Evolutionary conservation across 2,797 vertebrate species (phyloP).

Genomic region (Pyrocephalus nanus): DNA sequence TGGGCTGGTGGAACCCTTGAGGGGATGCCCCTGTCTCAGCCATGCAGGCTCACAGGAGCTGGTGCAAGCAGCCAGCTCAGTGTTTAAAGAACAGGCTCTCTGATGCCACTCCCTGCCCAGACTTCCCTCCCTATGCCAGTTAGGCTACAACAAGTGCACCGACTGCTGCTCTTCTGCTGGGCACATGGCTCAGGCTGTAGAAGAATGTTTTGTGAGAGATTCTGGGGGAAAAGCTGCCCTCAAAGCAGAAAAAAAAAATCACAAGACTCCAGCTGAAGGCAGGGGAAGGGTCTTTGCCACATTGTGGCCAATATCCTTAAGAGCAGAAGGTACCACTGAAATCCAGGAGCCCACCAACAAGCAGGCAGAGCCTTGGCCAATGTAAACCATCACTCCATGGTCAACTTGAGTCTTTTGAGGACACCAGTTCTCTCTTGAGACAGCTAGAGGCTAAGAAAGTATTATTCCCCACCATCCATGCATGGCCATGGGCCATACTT

Average conservation of each 20-base stretch:
- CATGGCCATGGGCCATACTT: not conserved
- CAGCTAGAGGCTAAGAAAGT: not conserved
- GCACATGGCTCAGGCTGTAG: not conserved
- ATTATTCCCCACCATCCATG: not conserved
- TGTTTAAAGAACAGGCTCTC: not conserved
- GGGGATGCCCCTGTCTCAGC: not conserved
- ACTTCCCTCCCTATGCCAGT: not conserved
- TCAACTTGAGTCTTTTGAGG: not conserved
- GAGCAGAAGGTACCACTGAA: not conserved
- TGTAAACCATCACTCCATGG: not conserved
- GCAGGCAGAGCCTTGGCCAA: not conserved
- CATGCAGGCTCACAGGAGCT: accelerated
- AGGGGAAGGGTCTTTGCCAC: not conserved
- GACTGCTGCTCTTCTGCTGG: accelerated
- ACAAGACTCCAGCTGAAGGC: not conserved
- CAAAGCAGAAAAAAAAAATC: not conserved
- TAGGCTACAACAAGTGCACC: not conserved
- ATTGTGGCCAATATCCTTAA: not conserved
- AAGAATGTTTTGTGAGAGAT: not conserved
- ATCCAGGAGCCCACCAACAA: not conserved
- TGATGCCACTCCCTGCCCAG: not conserved
- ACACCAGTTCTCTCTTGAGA: not conserved
- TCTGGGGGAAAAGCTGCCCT: not conserved
- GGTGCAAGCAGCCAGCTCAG: not conserved
- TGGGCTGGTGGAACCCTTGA: accelerated